These are phyloP conservation scores for Pollenia labialis DNA, from an alignment of 2,888 invertebrate genomes.

Conservation along the genomic window DNA sequence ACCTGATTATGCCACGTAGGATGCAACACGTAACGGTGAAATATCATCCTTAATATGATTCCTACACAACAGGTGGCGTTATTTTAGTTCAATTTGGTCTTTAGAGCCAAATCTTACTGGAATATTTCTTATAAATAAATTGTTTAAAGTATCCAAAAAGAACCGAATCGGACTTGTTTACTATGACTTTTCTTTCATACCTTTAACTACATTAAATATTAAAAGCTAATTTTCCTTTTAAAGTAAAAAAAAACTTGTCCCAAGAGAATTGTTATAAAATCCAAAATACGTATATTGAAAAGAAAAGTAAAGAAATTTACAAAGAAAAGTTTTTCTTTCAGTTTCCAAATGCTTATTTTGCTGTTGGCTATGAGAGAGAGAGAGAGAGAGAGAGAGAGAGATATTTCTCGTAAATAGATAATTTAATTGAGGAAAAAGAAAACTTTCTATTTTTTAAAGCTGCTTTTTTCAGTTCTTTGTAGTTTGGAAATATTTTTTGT, in stretches of 20 bases:
- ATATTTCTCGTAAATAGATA: slow-evolving; percentile 34
- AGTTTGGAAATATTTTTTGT: not conserved
- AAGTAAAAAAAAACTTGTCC: not conserved
- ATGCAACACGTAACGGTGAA: too few species aligned
- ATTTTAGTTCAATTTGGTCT: too few species aligned
- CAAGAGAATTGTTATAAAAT: not conserved
- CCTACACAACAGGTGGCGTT: too few species aligned
- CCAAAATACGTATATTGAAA: not conserved
- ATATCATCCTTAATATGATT: too few species aligned
- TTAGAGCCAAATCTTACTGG: too few species aligned
- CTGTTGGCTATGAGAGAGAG: not conserved
- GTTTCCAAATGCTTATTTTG: slow-evolving; percentile 4
- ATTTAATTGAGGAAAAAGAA: slow-evolving; percentile 45
- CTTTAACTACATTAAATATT: too few species aligned
- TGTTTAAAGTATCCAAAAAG: too few species aligned
- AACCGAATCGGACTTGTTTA: too few species aligned
- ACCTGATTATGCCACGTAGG: too few species aligned
- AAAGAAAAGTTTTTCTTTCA: slow-evolving; percentile 36
- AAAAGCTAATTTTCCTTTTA: not conserved
- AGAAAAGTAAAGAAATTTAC: not conserved
- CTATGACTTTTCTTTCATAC: too few species aligned
- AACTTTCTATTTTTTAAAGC: not conserved
- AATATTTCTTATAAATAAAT: too few species aligned
- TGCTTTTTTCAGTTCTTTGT: not conserved
- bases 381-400: not conserved